Percentiles rank a stretch among this genome's conserved stretches.
phyloP scores from a whole-genome alignment of 2,113 vertebrate species.

The Cyprinus carpio region DNA sequence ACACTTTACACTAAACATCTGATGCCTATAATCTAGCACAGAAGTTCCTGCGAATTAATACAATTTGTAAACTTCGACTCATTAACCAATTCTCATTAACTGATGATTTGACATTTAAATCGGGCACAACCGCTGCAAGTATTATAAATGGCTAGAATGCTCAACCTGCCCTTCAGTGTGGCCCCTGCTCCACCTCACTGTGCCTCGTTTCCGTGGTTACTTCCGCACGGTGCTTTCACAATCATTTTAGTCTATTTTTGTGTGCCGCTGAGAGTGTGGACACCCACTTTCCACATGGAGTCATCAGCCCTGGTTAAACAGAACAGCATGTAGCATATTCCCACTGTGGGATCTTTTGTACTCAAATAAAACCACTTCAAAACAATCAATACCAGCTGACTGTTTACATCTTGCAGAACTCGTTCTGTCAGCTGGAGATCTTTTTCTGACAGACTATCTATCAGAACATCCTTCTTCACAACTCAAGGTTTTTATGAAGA shows the following conservation, averaged over 20 bases:
- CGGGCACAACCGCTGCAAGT: background rate
- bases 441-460: background rate
- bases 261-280: slow-evolving; percentile 22
- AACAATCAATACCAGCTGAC: slow-evolving; percentile 5
- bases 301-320: slow-evolving; percentile 19
- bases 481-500: background rate
- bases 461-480: slow-evolving; percentile 1
- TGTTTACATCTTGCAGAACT: background rate
- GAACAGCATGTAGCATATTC: background rate
- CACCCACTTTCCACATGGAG: slow-evolving; percentile 25
- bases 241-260: slow-evolving; percentile 45
- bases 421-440: background rate
- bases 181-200: slow-evolving; percentile 24
- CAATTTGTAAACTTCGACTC: background rate
- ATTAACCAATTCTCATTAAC: slow-evolving; percentile 24
- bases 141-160: background rate
- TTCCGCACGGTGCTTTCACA: background rate
- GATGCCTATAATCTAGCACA: background rate
- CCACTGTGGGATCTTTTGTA: background rate
- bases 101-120: slow-evolving; percentile 29
- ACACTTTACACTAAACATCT: background rate
- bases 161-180: slow-evolving; percentile 19
- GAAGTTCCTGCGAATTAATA: background rate
- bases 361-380: background rate
- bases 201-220: slow-evolving; percentile 44